Percentiles rank a stretch among this genome's conserved stretches.
These are phyloP conservation scores for Vipera ursinii DNA, from an alignment of 2,797 vertebrate genomes.

Conservation along the genomic window DNA sequence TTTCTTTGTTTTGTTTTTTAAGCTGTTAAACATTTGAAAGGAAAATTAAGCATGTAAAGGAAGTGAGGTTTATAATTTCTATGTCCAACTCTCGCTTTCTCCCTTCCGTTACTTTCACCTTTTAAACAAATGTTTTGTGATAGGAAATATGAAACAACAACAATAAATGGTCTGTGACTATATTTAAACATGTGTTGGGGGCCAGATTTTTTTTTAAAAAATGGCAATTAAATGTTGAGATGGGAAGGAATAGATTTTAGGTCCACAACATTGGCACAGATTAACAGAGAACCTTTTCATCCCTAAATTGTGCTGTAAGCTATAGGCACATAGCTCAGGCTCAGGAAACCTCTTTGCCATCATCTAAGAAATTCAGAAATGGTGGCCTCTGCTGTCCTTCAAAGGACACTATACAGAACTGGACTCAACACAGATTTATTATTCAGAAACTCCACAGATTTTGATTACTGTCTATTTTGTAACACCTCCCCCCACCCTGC, in stretches of 20 bases:
- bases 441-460: too few species aligned
- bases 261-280: too few species aligned
- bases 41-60: not conserved
- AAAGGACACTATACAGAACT: not conserved
- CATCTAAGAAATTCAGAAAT: not conserved
- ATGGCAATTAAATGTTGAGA: not conserved
- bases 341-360: not conserved
- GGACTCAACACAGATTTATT: not conserved
- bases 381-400: too few species aligned
- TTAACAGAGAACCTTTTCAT: not conserved
- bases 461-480: not conserved
- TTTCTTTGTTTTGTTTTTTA: not conserved
- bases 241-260: not conserved
- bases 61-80: not conserved
- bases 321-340: not conserved
- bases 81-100: not conserved
- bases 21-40: not conserved
- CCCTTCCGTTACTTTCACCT: not conserved
- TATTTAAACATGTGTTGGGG: not conserved
- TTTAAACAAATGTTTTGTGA: not conserved
- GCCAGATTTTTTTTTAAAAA: not conserved
- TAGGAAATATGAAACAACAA: not conserved
- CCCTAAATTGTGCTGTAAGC: not conserved
- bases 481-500: slow-evolving; percentile 8
- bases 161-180: not conserved